Evolutionary conservation across 2,888 invertebrate species (phyloP).

Genomic region (Mimachlamys varia): DNA sequence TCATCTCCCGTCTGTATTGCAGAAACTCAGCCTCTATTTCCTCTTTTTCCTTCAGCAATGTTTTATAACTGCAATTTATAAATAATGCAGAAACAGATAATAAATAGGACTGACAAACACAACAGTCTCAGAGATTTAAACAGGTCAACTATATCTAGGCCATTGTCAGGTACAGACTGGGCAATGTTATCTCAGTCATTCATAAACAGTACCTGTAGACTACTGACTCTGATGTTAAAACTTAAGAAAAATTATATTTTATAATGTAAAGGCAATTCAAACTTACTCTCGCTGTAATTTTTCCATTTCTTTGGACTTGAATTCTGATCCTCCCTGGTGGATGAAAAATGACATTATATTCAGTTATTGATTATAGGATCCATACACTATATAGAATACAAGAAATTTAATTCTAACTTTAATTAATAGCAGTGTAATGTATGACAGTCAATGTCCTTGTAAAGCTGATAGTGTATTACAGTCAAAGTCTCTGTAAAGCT

Average conservation of each 20-base stretch:
- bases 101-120: background rate
- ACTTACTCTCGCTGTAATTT: slow-evolving; percentile 77
- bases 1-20: slow-evolving; percentile 73
- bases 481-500: no score
- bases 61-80: slow-evolving; percentile 65
- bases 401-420: no score
- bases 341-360: slow-evolving; percentile 35
- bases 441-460: no score
- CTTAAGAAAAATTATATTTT: no score
- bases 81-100: background rate
- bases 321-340: slow-evolving; percentile 72
- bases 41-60: slow-evolving; percentile 75
- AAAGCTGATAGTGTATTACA: no score
- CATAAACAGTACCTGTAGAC: no score
- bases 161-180: no score
- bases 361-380: no score
- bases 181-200: no score
- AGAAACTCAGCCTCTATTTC: slow-evolving; percentile 76
- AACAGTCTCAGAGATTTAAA: slow-evolving; percentile 2
- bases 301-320: slow-evolving; percentile 71
- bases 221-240: no score
- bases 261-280: background rate
- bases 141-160: slow-evolving; percentile 45
- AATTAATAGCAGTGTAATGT: no score
- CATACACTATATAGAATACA: no score